Conservation (phyloP, 2,888 invertebrate species). For the Drosophila acutilabella region DNA sequence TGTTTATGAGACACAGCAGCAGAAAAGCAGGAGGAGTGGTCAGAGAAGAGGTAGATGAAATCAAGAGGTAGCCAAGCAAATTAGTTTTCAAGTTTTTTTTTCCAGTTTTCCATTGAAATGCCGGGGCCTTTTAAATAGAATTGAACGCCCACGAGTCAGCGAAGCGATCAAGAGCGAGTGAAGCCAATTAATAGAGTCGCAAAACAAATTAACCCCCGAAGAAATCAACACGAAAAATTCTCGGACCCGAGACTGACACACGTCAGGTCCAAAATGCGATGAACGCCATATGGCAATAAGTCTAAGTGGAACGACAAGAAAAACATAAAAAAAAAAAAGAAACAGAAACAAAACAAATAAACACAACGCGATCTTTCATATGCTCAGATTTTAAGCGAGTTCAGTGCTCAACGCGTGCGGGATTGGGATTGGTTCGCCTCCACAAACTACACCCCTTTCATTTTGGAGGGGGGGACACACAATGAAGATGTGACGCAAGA, state of each 20-base stretch:
- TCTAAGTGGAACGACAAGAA: constrained; percentile 49
- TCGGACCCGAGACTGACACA: constrained; percentile 71
- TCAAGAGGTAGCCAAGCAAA: constrained; percentile 61
- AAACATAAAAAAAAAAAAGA: constrained; percentile 14
- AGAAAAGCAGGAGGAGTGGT: neutral
- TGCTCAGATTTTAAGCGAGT: constrained; percentile 60
- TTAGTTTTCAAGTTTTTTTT: constrained; percentile 51
- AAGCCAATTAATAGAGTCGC: constrained; percentile 77
- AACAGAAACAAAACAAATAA: constrained; percentile 44
- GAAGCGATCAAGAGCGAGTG: constrained; percentile 48
- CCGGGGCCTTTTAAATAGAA: constrained; percentile 49
- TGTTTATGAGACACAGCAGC: constrained; percentile 40
- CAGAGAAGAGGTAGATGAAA: constrained; percentile 6
- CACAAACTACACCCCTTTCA: constrained; percentile 38
- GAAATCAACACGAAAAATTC: constrained; percentile 72
- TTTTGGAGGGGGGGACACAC: constrained; percentile 6
- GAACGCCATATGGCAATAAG: constrained; percentile 74
- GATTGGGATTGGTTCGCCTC: constrained; percentile 20
- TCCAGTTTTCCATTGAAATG: constrained; percentile 65
- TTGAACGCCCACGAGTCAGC: constrained; percentile 62
- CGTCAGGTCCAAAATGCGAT: constrained; percentile 74
- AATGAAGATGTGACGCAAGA: constrained; percentile 48
- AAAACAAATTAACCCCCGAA: constrained; percentile 78
- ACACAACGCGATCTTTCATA: constrained; percentile 45
- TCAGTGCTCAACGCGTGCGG: constrained; percentile 46